Conservation (phyloP, 2,113 vertebrate genomes). For the Rhynchopsitta pachyrhyncha region DNA sequence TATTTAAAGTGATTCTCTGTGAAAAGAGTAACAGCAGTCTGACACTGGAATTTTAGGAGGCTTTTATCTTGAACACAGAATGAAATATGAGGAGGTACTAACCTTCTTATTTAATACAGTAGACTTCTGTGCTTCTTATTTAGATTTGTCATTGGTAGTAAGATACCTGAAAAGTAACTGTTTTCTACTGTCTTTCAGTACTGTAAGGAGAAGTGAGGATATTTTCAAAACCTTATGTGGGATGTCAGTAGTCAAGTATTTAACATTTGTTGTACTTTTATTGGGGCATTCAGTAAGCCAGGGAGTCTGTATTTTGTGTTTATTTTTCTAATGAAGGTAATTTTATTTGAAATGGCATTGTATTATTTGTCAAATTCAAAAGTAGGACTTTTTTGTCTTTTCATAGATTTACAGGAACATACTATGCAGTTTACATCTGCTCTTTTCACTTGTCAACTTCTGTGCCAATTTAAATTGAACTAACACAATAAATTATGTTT, state of each 20-base stretch:
- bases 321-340: background rate
- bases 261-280: background rate
- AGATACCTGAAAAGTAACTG: background rate
- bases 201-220: background rate
- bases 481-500: background rate
- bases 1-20: background rate
- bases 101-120: background rate
- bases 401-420: background rate
- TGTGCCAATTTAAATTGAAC: background rate
- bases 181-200: background rate
- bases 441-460: background rate
- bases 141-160: background rate
- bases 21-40: background rate
- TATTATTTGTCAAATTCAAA: background rate
- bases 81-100: background rate
- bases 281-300: background rate
- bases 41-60: background rate
- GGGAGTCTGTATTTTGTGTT: background rate
- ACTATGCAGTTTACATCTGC: background rate
- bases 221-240: background rate
- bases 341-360: background rate
- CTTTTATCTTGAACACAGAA: background rate
- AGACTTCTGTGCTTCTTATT: background rate
- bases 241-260: background rate
- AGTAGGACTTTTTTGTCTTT: background rate